Percentiles rank a stretch among this genome's conserved stretches.
Conservation (phyloP, 1,140 invertebrate genomes). For the Bombus difficillimus region DNA sequence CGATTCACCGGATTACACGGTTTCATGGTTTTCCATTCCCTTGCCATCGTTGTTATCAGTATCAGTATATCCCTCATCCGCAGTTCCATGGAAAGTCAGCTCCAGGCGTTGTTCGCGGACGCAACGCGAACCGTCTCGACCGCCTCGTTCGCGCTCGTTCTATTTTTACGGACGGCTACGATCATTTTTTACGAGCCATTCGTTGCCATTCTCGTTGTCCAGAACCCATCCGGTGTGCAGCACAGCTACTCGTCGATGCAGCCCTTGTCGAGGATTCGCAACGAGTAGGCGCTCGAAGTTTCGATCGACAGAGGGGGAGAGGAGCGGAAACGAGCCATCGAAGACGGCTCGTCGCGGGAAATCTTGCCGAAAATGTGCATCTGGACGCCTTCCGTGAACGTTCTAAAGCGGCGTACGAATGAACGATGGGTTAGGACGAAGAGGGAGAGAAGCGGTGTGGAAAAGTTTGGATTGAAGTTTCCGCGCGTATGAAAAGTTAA, state of each 20-base stretch:
- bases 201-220: constrained; percentile 46
- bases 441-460: constrained; percentile 4
- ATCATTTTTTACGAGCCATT: constrained; percentile 65
- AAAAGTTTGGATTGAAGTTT: constrained; percentile 77
- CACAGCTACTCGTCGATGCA: constrained; percentile 38
- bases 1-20: neutral
- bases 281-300: constrained; percentile 31
- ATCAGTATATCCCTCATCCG: neutral
- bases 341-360: constrained; percentile 31
- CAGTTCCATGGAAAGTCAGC: constrained; percentile 7
- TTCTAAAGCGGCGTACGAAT: neutral
- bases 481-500: constrained; percentile 73
- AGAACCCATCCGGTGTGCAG: constrained; percentile 52
- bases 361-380: constrained; percentile 40
- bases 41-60: neutral
- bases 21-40: neutral
- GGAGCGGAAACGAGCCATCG: constrained; percentile 47
- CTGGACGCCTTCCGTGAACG: constrained; percentile 19
- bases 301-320: constrained; percentile 23
- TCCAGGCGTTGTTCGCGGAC: neutral
- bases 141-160: constrained; percentile 10
- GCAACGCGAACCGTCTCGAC: neutral
- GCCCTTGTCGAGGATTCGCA: neutral
- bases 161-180: constrained; percentile 54
- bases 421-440: neutral